Base-by-base conservation (phyloP, 1,140 invertebrate genomes). In the Drosophila virilis region DNA sequence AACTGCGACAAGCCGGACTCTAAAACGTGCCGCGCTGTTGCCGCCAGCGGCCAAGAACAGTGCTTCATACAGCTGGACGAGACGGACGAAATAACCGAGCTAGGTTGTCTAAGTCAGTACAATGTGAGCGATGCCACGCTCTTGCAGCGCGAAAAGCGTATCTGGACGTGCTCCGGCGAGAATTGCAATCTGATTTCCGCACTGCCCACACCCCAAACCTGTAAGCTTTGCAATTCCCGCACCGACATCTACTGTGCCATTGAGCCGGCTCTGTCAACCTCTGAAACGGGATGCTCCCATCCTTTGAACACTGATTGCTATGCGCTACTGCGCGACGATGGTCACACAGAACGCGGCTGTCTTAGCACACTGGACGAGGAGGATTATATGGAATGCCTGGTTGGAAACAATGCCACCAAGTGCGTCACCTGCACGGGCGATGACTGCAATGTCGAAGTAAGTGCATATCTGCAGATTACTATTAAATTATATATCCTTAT, bases 291-390 rank as follows among this genome's bases (percentile, higher is more conserved):
- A 7, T 92, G 91, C 46, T 46, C 64, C 0, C 57, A 73, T 33
- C 10, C 22, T 0, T 50, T 90, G 0, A 90, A 84, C 59, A 84
- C 77, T 1, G 75, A 91, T 8, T 92, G 91, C 52, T 92, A 92
- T 40, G 52, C 75, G 0, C 62, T 91, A 6, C 35, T 92, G 1
- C 71, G 89, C 13, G 69, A 68, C 8, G 67, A 73, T 62, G 91
- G 91, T 6, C 84, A 92, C 52, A 92, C 91, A 1, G 90, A 92
- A 55, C 78, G 91, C 0, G 91, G 91, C 6, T 92, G 91, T 8
- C 38, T 88, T 0, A 48, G 73, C 8, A 71, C 40, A 2, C 37
- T 92, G 43, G 81, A 91, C 8, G 65, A 40, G 1, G 88, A 78
- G 3, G 84, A 86, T 6, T 92, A 86, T 12, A 1, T 76, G 5